Evolutionary conservation across 1,140 invertebrate species (phyloP).

Genomic region (Drosophila punjabiensis): DNA sequence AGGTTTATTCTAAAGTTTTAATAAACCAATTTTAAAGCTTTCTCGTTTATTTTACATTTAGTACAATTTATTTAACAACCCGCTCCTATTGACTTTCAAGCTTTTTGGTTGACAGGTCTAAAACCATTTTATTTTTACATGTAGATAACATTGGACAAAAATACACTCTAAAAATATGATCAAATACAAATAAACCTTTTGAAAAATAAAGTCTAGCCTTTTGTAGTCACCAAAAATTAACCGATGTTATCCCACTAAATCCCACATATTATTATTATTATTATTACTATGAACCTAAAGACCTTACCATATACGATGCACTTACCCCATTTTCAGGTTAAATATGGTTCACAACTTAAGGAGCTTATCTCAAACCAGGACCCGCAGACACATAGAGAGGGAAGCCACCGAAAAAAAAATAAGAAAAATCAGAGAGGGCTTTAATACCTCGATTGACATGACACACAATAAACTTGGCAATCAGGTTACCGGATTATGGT

Average conservation of each 20-base stretch:
- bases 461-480: constrained; percentile 60
- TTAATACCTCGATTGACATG: constrained; percentile 67
- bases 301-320: background rate
- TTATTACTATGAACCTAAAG: background rate
- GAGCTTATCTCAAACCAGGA: constrained; percentile 25
- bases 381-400: constrained; percentile 3
- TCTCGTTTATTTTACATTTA: background rate
- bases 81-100: background rate
- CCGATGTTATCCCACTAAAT: background rate
- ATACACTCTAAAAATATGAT: background rate
- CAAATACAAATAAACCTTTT: background rate
- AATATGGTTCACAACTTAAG: constrained; percentile 27
- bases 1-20: background rate
- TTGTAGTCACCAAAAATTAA: background rate
- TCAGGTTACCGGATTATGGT: constrained; percentile 66
- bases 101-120: background rate
- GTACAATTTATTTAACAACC: background rate
- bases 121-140: background rate
- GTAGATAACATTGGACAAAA: background rate
- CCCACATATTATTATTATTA: background rate
- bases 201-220: background rate
- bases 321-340: background rate
- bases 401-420: background rate
- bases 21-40: background rate
- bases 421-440: background rate